Conservation (phyloP, 2,797 vertebrate species). For the Molossus molossus region DNA sequence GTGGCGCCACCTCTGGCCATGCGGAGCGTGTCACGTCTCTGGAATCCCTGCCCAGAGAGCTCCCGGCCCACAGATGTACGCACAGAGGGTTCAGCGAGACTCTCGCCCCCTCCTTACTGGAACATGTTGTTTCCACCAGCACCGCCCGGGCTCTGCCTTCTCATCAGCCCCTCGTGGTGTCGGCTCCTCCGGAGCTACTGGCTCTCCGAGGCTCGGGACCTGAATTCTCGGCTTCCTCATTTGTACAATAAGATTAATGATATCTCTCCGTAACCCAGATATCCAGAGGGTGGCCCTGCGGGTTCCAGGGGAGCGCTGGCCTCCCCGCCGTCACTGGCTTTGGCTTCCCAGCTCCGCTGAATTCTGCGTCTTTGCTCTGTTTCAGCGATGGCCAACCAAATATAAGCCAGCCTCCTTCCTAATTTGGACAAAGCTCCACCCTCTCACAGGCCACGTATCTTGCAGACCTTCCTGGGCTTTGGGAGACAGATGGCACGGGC, state of each 20-base stretch:
- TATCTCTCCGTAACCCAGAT: not conserved
- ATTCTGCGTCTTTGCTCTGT: not conserved
- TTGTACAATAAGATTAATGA: conserved; percentile 8
- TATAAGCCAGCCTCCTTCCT: not conserved
- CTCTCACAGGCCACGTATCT: too few species aligned
- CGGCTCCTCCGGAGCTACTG: not conserved
- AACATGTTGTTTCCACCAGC: not conserved
- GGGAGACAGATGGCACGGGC: not conserved
- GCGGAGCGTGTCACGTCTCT: not conserved
- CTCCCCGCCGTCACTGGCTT: fast-evolving
- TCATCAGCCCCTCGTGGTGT: not conserved
- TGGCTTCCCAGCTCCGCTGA: not conserved
- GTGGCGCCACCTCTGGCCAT: not conserved
- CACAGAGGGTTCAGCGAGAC: not conserved
- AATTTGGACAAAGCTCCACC: not conserved
- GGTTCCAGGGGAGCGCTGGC: not conserved
- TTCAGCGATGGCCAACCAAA: not conserved
- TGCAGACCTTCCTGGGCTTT: not conserved
- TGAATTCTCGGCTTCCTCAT: conserved; percentile 4
- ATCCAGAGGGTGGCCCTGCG: not conserved
- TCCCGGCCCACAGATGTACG: not conserved
- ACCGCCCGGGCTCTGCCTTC: not conserved
- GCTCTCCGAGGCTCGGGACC: not conserved
- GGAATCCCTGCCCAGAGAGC: not conserved
- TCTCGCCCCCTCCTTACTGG: not conserved